These are phyloP conservation scores for Melanotaenia boesemani DNA, from an alignment of 2,797 vertebrate species.

Conservation along the genomic window DNA sequence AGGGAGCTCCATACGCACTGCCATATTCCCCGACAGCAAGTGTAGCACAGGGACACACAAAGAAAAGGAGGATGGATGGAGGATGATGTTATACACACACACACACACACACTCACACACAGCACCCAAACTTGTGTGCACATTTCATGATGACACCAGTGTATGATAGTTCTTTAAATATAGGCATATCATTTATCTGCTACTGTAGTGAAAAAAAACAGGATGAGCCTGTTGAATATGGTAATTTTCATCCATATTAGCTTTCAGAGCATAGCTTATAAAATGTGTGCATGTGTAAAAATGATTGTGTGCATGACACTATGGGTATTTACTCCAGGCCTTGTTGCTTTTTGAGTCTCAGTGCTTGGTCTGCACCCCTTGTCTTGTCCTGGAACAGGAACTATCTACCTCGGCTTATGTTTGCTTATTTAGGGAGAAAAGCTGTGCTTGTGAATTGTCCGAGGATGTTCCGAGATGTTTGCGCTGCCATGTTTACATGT, in stretches of 20 bases:
- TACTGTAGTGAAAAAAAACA: constrained; percentile 89
- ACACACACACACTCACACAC: not conserved
- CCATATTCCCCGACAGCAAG: constrained; percentile 46
- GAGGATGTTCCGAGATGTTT: constrained; percentile 61
- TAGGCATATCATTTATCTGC: constrained; percentile 95
- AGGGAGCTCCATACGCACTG: constrained; percentile 59
- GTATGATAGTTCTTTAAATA: constrained; percentile 93
- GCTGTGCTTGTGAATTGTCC: constrained; percentile 46
- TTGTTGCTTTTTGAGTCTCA: constrained; percentile 71
- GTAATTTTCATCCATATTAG: constrained; percentile 95
- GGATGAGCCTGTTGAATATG: constrained; percentile 97
- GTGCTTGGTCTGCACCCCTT: constrained; percentile 54
- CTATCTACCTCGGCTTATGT: constrained; percentile 51
- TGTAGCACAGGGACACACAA: constrained; percentile 43
- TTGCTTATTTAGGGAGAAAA: constrained; percentile 62
- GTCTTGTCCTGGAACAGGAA: constrained; percentile 41
- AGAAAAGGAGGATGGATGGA: constrained; percentile 67
- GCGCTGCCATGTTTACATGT: constrained; percentile 60
- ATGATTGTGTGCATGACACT: constrained; percentile 36
- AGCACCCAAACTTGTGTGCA: constrained; percentile 31
- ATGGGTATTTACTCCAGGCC: constrained; percentile 71
- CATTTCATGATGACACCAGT: constrained; percentile 83
- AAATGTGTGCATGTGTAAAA: constrained; percentile 43
- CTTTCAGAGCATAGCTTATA: constrained; percentile 92
- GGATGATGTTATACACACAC: constrained; percentile 64